A percentile compares a stretch with the other conserved stretches of the same genome.
Conservation (phyloP, 2,888 invertebrate genomes). For the Phymatocera aterrima region DNA sequence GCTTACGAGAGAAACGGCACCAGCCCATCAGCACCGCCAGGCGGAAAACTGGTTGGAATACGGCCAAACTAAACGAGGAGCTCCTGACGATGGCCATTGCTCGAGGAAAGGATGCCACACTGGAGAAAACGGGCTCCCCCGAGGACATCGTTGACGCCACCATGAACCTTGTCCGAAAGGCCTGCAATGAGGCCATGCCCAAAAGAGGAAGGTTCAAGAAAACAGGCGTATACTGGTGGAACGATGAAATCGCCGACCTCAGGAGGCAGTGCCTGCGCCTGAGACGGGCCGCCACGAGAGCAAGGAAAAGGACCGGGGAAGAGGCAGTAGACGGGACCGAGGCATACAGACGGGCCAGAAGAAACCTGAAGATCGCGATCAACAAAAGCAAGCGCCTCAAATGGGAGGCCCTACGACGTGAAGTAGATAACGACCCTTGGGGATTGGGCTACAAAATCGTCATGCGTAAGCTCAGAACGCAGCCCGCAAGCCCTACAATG, state of each 20-base stretch:
- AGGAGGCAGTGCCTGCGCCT: conserved; percentile 27
- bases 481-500: conserved; percentile 38
- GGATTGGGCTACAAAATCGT: conserved; percentile 14
- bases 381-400: background rate
- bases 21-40: background rate
- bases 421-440: background rate
- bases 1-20: background rate
- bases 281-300: conserved; percentile 35
- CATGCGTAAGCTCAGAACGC: conserved; percentile 26
- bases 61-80: conserved; percentile 41
- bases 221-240: conserved; percentile 48
- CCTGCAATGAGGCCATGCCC: conserved; percentile 44
- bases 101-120: background rate
- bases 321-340: background rate
- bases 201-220: background rate
- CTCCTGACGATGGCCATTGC: background rate
- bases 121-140: background rate
- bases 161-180: background rate
- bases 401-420: background rate
- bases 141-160: background rate
- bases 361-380: background rate
- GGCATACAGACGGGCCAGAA: conserved; percentile 6
- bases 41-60: conserved; percentile 23
- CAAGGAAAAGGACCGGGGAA: background rate
- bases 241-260: conserved; percentile 43